Conservation (phyloP, 2,888 invertebrate species). For the Melanophora roralis region DNA sequence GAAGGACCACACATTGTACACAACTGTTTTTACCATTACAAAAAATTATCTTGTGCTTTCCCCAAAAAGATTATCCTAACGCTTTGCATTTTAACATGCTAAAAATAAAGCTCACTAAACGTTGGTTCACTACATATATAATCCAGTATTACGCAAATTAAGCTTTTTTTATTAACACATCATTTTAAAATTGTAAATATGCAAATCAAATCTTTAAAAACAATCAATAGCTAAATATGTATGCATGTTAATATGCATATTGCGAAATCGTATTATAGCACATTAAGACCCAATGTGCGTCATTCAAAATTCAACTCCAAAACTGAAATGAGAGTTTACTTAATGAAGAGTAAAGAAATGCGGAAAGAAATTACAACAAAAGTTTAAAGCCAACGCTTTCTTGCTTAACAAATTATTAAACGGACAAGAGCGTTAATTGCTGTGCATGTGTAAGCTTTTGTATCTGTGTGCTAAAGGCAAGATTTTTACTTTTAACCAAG, state of each 20-base stretch:
- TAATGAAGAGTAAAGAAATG: slow-evolving; percentile 42
- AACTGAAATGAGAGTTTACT: slow-evolving; percentile 32
- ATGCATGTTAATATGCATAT: no score
- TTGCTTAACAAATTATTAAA: slow-evolving; percentile 3
- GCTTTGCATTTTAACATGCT: no score
- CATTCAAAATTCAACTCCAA: slow-evolving; percentile 17
- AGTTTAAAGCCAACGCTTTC: slow-evolving; percentile 35
- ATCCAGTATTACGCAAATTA: not conserved
- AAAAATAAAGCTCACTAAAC: no score
- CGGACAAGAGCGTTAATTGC: slow-evolving; percentile 11
- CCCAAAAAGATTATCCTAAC: no score
- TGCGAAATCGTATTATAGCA: not conserved
- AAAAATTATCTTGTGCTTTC: no score
- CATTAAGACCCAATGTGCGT: slow-evolving; percentile 28
- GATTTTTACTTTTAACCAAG: slow-evolving; percentile 40
- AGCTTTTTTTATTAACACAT: not conserved
- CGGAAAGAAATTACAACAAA: slow-evolving; percentile 57
- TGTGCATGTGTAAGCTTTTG: not conserved
- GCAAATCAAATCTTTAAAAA: not conserved
- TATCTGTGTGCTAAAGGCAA: slow-evolving; percentile 1
- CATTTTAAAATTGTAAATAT: not conserved
- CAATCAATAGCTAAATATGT: not conserved
- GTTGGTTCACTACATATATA: no score
- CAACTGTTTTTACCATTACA: no score
- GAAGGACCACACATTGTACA: no score